Evolutionary conservation across 2,888 invertebrate genomes (phyloP).

Genomic region (Microctonus brassicae): DNA sequence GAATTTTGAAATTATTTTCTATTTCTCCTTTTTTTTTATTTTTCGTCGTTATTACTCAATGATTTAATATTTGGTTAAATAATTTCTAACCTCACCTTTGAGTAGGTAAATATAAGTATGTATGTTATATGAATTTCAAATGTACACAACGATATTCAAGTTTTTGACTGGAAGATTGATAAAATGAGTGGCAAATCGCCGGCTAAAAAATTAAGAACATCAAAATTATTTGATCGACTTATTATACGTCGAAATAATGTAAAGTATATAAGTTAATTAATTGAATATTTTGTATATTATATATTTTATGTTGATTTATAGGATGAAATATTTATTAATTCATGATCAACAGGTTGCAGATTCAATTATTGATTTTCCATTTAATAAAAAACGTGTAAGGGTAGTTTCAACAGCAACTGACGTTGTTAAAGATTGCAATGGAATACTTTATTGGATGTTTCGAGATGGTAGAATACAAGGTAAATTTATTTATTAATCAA

Average conservation of each 20-base stretch:
- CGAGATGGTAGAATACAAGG: constrained; percentile 88
- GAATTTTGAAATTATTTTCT: neutral
- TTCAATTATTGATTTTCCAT: constrained; percentile 77
- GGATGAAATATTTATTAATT: too few species aligned
- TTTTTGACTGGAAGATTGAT: neutral
- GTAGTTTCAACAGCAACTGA: constrained; percentile 77
- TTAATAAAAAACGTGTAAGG: constrained; percentile 84
- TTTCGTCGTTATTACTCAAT: neutral
- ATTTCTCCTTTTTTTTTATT: neutral
- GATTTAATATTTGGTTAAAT: neutral
- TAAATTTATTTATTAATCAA: too few species aligned
- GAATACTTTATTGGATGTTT: constrained; percentile 91
- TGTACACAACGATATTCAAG: too few species aligned
- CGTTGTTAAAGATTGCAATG: constrained; percentile 75
- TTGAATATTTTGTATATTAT: too few species aligned
- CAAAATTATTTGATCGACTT: constrained; percentile 17
- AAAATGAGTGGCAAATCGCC: constrained; percentile 16
- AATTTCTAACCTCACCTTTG: neutral
- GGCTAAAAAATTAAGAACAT: constrained; percentile 16
- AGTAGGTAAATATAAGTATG: neutral
- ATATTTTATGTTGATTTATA: too few species aligned
- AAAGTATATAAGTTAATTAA: too few species aligned
- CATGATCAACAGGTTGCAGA: constrained; percentile 73
- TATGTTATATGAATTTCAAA: neutral
- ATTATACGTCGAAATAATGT: constrained; percentile 9